Percentiles rank a stretch among this genome's conserved stretches.
These are phyloP conservation scores for Oncopeltus fasciatus DNA, from an alignment of 1,140 invertebrate genomes.

Conservation along the genomic window DNA sequence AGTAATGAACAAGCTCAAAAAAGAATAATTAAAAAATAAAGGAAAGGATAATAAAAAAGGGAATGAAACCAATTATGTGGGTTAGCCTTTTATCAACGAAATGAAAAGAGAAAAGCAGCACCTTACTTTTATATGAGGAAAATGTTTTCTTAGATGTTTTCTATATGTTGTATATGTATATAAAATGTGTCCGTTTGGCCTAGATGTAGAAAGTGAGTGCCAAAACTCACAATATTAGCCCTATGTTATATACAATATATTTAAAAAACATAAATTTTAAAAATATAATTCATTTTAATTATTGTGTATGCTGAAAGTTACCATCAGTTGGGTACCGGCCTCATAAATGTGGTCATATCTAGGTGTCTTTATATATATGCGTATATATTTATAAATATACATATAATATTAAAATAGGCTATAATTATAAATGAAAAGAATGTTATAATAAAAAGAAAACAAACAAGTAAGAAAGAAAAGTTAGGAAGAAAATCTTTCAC, in stretches of 20 bases:
- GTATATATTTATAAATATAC: not conserved
- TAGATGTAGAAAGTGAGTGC: constrained; percentile 2
- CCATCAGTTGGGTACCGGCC: not conserved
- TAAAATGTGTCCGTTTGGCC: constrained; percentile 5
- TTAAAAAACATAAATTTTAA: not conserved
- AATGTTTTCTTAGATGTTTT: constrained; percentile 1
- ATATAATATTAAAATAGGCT: not conserved
- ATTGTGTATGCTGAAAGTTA: constrained; percentile 1
- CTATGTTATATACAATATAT: constrained; percentile 1
- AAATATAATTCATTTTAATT: constrained; percentile 3
- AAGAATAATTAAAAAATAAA: not conserved
- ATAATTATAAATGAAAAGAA: not conserved
- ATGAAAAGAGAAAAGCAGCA: not conserved
- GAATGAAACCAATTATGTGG: no score
- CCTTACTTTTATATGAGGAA: not conserved
- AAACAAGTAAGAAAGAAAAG: not conserved
- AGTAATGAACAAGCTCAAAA: constrained; percentile 3
- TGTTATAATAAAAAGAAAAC: not conserved
- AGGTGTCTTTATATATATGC: not conserved
- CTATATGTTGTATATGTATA: constrained; percentile 3
- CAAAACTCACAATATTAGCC: not conserved
- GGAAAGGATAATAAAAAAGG: no score
- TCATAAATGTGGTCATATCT: constrained; percentile 3
- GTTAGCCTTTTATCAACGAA: not conserved
- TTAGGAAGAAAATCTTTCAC: not conserved